Conservation (phyloP, 2,888 invertebrate species). For the Nebria salina region DNA sequence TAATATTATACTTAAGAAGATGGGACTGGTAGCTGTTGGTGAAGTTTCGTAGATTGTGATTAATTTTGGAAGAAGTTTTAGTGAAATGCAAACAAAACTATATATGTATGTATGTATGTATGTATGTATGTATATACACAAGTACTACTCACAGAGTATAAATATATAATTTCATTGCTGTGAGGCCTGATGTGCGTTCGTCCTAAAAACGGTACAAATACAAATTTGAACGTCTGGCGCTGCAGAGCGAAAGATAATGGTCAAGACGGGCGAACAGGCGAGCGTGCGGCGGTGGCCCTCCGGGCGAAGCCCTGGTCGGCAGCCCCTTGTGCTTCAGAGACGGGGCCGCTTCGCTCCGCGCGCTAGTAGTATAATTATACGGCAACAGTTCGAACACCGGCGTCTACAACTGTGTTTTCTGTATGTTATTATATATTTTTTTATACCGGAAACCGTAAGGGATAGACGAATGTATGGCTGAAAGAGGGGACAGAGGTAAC, state of each 20-base stretch:
- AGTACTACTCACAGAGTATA: not conserved
- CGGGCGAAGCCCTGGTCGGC: constrained; percentile 1
- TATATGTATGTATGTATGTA: not conserved
- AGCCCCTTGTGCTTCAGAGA: constrained; percentile 1
- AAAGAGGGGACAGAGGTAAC: not conserved
- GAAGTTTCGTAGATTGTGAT: too few relatives aligned
- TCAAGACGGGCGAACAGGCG: constrained; percentile 13
- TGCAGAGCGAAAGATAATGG: constrained; percentile 28
- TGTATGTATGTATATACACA: not conserved
- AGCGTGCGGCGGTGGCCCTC: not conserved
- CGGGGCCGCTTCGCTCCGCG: not conserved
- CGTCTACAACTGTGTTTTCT: constrained; percentile 44
- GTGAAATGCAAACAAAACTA: not conserved
- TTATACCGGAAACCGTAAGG: constrained; percentile 61
- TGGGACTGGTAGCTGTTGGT: too few relatives aligned
- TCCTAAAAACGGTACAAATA: constrained; percentile 33
- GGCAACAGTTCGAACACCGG: constrained; percentile 20
- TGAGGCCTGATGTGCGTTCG: constrained; percentile 25
- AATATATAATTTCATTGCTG: constrained; percentile 30
- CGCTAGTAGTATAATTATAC: constrained; percentile 21
- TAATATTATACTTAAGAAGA: too few relatives aligned
- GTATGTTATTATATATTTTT: constrained; percentile 62
- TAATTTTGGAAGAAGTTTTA: not conserved
- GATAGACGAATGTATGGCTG: constrained; percentile 21
- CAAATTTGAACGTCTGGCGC: not conserved